Conservation (phyloP, 2,113 vertebrate genomes). For the Cottus gobio region DNA sequence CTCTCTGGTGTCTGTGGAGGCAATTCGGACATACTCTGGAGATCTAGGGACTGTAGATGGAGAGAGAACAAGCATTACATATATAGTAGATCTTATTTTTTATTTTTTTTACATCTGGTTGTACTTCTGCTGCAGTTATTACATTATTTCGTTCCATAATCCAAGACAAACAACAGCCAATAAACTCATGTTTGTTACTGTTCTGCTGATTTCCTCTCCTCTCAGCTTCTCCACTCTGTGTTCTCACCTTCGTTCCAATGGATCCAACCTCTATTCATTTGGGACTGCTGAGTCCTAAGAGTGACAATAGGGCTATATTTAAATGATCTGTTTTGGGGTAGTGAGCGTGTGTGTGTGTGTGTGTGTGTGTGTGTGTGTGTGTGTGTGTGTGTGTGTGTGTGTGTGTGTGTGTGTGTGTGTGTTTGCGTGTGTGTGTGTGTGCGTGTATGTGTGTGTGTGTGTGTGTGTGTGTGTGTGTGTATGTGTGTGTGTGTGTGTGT, state of each 20-base stretch:
- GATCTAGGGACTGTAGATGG: constrained; percentile 56
- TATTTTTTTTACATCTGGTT: constrained; percentile 41
- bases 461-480: neutral
- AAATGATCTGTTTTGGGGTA: constrained; percentile 39
- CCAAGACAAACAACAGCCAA: constrained; percentile 24
- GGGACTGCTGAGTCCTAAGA: constrained; percentile 57
- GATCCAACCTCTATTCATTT: constrained; percentile 53
- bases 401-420: too few relatives aligned
- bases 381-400: constrained; percentile 6
- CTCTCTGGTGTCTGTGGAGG: constrained; percentile 36
- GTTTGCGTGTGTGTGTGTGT: constrained; percentile 6
- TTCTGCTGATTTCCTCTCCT: constrained; percentile 13
- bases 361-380: neutral
- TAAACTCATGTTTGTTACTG: neutral
- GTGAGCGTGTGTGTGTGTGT: constrained; percentile 2
- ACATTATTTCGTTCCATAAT: constrained; percentile 49
- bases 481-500: constrained; percentile 10
- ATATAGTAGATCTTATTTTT: constrained; percentile 41
- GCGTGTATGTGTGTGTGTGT: constrained; percentile 7
- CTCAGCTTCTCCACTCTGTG: constrained; percentile 16
- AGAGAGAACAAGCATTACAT: constrained; percentile 56
- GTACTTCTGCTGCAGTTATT: constrained; percentile 46
- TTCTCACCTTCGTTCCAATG: constrained; percentile 38
- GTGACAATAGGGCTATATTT: constrained; percentile 68
- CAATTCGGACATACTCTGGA: constrained; percentile 57